These are phyloP conservation scores for Plutella xylostella DNA, from an alignment of 2,888 invertebrate genomes.

Conservation along the genomic window DNA sequence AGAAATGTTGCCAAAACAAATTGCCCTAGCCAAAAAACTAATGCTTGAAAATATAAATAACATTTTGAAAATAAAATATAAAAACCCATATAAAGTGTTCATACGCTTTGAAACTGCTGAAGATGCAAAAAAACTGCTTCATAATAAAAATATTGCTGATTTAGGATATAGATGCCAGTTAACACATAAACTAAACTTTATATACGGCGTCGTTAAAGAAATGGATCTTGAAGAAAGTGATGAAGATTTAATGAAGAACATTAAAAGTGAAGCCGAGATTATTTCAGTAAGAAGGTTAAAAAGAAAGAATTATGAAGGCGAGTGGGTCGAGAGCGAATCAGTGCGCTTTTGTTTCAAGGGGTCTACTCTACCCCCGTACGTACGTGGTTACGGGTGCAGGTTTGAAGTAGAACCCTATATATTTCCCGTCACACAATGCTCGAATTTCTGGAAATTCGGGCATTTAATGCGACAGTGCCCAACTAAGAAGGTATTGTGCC, in stretches of 20 bases:
- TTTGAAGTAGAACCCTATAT: constrained; percentile 9
- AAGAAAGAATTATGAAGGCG: background rate
- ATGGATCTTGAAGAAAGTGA: constrained; percentile 11
- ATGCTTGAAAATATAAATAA: background rate
- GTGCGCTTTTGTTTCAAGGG: background rate
- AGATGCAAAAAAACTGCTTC: constrained; percentile 5
- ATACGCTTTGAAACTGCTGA: constrained; percentile 9
- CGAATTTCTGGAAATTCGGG: constrained; percentile 16
- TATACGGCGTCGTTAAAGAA: constrained; percentile 13
- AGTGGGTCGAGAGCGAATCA: background rate
- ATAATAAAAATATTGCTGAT: constrained; percentile 1
- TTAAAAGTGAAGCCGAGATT: constrained; percentile 5
- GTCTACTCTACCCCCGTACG: background rate
- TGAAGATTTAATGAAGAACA: constrained; percentile 9
- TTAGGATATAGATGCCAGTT: constrained; percentile 10
- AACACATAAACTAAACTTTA: constrained; percentile 9
- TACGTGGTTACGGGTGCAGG: background rate
- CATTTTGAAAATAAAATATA: constrained; percentile 7
- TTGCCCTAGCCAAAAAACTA: constrained; percentile 5
- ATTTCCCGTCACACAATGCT: constrained; percentile 19
- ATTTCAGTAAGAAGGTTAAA: constrained; percentile 10
- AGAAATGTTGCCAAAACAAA: constrained; percentile 9
- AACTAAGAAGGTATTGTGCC: background rate
- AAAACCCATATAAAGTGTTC: constrained; percentile 11
- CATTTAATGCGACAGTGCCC: constrained; percentile 7